Percentiles rank a stretch among this genome's conserved stretches.
phyloP scores from a whole-genome alignment of 2,113 vertebrate species.

The Poecilia latipinna region DNA sequence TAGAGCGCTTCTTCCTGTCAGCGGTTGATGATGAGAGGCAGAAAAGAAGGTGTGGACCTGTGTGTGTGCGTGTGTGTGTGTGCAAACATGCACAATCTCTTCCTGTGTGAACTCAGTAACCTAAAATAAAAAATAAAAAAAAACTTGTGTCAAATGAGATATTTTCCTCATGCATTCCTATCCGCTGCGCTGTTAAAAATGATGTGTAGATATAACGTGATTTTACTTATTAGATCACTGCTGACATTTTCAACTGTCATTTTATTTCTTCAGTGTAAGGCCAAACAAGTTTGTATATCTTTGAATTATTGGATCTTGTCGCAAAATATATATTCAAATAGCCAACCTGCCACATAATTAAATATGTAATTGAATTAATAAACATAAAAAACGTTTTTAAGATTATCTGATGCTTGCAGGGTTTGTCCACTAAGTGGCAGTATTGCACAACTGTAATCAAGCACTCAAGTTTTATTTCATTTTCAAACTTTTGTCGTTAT shows the following conservation, averaged over 20 bases:
- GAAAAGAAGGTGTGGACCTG: conserved; percentile 5
- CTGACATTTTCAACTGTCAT: not conserved
- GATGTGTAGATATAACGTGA: not conserved
- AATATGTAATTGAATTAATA: not conserved
- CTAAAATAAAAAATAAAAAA: not conserved
- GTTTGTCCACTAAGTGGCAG: conserved; percentile 35
- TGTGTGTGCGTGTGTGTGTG: not conserved
- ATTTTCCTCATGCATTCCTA: not conserved
- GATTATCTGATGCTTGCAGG: not conserved
- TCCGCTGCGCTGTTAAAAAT: not conserved
- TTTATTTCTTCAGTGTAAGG: not conserved
- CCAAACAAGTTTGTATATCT: no score
- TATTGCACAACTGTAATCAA: conserved; percentile 10
- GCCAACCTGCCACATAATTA: not conserved
- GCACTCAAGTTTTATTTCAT: not conserved
- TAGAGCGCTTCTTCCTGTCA: conserved; percentile 65
- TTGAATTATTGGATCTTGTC: no score
- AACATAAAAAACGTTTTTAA: not conserved
- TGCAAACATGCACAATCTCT: conserved; percentile 26
- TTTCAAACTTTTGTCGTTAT: not conserved
- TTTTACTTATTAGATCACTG: not conserved
- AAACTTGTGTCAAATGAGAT: not conserved
- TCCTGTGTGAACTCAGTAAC: conserved; percentile 2
- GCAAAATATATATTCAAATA: not conserved
- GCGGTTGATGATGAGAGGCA: conserved; percentile 45